These are phyloP conservation scores for Phrynosoma platyrhinos DNA, from an alignment of 2,113 vertebrate species.

Conservation along the genomic window DNA sequence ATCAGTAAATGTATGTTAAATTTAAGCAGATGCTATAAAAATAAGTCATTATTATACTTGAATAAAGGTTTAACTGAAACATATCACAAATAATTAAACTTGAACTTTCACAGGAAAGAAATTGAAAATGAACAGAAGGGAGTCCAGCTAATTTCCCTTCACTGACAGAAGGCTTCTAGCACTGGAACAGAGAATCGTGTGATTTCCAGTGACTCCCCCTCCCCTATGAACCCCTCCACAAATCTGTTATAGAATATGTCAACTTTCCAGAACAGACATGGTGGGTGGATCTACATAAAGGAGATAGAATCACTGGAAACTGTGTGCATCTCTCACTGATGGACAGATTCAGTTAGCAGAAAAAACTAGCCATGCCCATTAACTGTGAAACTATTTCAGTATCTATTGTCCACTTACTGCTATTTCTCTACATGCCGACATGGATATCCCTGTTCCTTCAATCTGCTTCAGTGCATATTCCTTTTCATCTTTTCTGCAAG, in stretches of 20 bases:
- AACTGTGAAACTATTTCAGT: neutral
- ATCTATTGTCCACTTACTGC: constrained; percentile 81
- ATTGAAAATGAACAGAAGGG: neutral
- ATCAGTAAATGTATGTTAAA: neutral
- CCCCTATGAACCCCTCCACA: neutral
- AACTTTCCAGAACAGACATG: neutral
- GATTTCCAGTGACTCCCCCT: neutral
- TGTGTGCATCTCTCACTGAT: neutral
- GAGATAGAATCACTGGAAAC: neutral
- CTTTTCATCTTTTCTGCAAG: constrained; percentile 87
- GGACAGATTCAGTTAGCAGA: neutral
- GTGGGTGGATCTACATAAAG: neutral
- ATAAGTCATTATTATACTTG: neutral
- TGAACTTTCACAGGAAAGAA: neutral
- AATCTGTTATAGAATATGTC: neutral
- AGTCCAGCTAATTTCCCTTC: neutral
- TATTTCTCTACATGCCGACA: constrained; percentile 90
- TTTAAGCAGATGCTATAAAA: neutral
- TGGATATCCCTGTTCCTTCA: constrained; percentile 89
- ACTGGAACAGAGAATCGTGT: neutral
- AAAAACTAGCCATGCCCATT: neutral
- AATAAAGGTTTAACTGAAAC: neutral
- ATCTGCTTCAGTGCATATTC: constrained; percentile 89
- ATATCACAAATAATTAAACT: neutral
- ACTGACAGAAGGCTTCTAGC: neutral